Percentiles rank a stretch among this genome's conserved stretches.
Conservation (phyloP, 2,113 vertebrate genomes). For the Pterocles gutturalis region DNA sequence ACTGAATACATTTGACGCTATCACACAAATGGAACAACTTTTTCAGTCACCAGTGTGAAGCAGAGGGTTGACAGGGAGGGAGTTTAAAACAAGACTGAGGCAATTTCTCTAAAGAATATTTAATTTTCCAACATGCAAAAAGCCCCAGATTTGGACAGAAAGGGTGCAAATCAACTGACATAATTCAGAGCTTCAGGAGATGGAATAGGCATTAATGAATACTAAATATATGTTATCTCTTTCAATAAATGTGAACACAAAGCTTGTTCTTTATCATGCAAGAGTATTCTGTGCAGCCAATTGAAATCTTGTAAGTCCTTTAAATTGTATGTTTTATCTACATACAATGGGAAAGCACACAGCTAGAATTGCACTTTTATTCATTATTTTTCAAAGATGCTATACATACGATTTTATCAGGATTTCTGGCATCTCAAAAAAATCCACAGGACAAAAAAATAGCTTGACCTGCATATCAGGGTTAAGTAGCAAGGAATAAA, state of each 20-base stretch:
- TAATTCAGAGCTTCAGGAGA: background rate
- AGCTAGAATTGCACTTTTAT: accelerated
- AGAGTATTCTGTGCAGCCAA: background rate
- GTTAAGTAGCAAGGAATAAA: background rate
- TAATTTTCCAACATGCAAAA: background rate
- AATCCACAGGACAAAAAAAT: background rate
- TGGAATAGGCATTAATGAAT: background rate
- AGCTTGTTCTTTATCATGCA: background rate
- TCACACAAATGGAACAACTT: background rate
- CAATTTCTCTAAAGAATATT: background rate
- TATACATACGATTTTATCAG: background rate
- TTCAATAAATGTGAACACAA: background rate
- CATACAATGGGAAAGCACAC: background rate
- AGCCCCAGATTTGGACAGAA: background rate
- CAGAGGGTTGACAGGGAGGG: background rate
- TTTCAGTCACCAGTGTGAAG: background rate
- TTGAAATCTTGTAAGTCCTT: background rate
- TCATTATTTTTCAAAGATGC: background rate
- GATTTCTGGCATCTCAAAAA: background rate
- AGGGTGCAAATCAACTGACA: background rate
- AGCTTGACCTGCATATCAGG: background rate
- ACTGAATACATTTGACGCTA: background rate
- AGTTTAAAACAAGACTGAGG: background rate
- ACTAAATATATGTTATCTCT: background rate
- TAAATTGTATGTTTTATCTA: background rate